Conservation (phyloP, 2,888 invertebrate genomes). For the Dysmachus trigonus region DNA sequence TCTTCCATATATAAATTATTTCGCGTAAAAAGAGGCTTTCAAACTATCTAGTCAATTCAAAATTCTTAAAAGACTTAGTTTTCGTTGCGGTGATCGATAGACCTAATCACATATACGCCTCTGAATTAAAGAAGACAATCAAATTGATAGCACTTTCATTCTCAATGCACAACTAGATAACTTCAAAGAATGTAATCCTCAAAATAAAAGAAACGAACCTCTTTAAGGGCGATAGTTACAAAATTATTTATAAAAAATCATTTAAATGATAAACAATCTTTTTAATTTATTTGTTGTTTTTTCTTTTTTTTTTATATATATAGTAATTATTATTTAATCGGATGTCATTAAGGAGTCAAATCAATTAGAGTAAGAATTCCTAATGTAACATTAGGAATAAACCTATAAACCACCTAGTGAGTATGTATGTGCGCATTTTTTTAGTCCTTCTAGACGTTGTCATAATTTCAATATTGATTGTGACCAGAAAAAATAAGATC, state of each 20-base stretch:
- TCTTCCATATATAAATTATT: no score
- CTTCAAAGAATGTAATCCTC: background rate
- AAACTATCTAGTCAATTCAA: background rate
- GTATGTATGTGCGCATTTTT: slow-evolving; percentile 35
- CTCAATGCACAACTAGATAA: background rate
- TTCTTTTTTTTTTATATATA: no score
- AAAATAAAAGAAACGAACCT: background rate
- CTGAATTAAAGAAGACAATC: background rate
- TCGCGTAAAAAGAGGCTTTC: background rate
- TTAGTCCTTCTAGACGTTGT: slow-evolving; percentile 8
- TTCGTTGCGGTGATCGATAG: background rate
- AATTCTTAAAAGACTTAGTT: background rate
- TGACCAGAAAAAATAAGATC: background rate
- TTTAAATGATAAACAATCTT: slow-evolving; percentile 2
- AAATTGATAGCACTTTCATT: background rate
- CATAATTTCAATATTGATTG: slow-evolving; percentile 28
- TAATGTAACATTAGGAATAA: slow-evolving; percentile 21
- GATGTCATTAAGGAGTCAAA: slow-evolving; percentile 28
- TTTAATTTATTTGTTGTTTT: slow-evolving; percentile 33
- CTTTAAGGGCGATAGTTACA: background rate
- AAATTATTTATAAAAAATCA: background rate
- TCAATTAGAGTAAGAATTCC: slow-evolving; percentile 4
- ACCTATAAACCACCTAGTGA: slow-evolving; percentile 32
- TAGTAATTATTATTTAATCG: slow-evolving; percentile 39
- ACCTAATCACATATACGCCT: background rate